These are phyloP conservation scores for Anagyrus pseudococci DNA, from an alignment of 2,888 invertebrate species.

Conservation along the genomic window DNA sequence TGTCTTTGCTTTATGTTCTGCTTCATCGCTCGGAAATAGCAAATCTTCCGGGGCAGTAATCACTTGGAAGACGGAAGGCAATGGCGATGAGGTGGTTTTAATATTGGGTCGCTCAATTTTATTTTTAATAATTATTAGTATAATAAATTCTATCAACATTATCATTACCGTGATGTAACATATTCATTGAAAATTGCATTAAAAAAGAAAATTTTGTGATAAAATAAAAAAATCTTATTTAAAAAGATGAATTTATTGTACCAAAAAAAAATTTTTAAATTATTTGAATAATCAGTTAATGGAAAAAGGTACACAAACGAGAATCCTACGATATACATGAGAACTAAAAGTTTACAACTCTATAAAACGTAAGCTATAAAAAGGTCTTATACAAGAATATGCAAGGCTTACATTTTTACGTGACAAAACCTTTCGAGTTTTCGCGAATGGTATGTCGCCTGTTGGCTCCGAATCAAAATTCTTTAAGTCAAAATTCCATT, in stretches of 20 bases:
- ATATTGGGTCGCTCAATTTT: background rate
- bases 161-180: too few relatives aligned
- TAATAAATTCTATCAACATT: too few relatives aligned
- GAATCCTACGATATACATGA: background rate
- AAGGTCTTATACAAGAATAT: too few relatives aligned
- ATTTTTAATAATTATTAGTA: background rate
- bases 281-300: background rate
- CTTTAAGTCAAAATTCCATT: slow-evolving; percentile 13
- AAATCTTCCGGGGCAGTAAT: slow-evolving; percentile 1
- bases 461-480: slow-evolving; percentile 22
- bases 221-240: background rate
- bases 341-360: too few relatives aligned
- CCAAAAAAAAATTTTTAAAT: too few relatives aligned
- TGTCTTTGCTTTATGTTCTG: background rate
- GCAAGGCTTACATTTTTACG: too few relatives aligned
- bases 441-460: slow-evolving; percentile 14
- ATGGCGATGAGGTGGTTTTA: background rate
- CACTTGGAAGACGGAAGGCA: slow-evolving; percentile 5
- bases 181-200: background rate
- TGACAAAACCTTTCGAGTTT: too few relatives aligned
- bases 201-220: background rate
- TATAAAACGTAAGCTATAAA: too few relatives aligned
- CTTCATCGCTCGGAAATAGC: background rate
- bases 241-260: too few relatives aligned
- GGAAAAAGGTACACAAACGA: too few relatives aligned